Percentiles rank a stretch among this genome's conserved stretches.
Evolutionary conservation across 2,113 vertebrate species (phyloP).

Genomic region (Asarcornis scutulata): DNA sequence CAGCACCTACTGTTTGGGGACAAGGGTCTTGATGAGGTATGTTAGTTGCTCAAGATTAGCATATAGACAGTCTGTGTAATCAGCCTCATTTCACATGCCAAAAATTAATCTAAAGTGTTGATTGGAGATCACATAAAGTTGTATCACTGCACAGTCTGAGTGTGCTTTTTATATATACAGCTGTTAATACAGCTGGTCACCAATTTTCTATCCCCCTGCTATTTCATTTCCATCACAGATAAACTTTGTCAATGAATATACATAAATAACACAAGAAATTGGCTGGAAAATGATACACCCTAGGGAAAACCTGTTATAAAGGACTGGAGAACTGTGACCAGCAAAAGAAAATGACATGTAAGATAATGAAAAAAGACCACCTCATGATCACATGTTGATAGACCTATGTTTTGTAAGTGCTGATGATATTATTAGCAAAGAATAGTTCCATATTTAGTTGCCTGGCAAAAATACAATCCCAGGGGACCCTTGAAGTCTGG

Average conservation of each 20-base stretch:
- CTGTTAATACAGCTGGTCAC: slow-evolving; percentile 9
- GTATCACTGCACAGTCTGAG: neutral
- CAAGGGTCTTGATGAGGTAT: neutral
- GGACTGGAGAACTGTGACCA: neutral
- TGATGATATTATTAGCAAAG: neutral
- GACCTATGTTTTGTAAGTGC: neutral
- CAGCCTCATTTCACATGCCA: neutral
- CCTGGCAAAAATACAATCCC: neutral
- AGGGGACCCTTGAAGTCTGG: neutral
- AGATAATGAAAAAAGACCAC: neutral
- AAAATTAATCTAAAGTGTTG: slow-evolving; percentile 8
- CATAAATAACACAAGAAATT: neutral
- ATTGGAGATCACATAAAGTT: slow-evolving; percentile 6
- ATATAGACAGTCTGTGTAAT: slow-evolving; percentile 35
- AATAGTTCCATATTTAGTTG: neutral
- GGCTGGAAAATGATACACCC: neutral
- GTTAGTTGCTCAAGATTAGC: neutral
- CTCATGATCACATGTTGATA: neutral
- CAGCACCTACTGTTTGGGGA: neutral
- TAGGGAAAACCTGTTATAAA: neutral
- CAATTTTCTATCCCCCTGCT: neutral
- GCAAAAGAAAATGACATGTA: too few relatives aligned
- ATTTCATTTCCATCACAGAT: neutral
- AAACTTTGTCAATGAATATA: neutral
- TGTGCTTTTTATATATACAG: neutral